These are phyloP conservation scores for Ylistrum balloti DNA, from an alignment of 1,140 invertebrate genomes.

Conservation along the genomic window DNA sequence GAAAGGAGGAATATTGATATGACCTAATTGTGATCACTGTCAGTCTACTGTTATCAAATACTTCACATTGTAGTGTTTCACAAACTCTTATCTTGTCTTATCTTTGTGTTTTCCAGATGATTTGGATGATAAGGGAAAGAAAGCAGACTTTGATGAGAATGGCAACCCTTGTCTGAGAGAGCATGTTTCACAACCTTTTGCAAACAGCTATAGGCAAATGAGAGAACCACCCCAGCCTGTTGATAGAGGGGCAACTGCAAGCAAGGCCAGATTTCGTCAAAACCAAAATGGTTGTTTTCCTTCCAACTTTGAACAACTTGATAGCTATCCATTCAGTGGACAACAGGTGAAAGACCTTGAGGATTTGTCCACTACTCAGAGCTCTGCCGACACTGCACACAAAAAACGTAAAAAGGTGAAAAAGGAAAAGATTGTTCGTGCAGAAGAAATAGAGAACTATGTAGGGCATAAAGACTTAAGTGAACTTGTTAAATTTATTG, in stretches of 20 bases:
- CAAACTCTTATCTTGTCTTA: background rate
- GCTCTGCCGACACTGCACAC: conserved; percentile 24
- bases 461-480: conserved; percentile 69
- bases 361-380: conserved; percentile 17
- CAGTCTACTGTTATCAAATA: too few species aligned
- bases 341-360: conserved; percentile 54
- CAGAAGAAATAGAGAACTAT: conserved; percentile 73
- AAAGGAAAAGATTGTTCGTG: conserved; percentile 57
- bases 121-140: conserved; percentile 55
- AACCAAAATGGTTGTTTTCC: conserved; percentile 26
- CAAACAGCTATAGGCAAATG: conserved; percentile 66
- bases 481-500: conserved; percentile 73
- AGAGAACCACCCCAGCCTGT: conserved; percentile 63
- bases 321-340: conserved; percentile 35
- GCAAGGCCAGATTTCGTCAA: conserved; percentile 14
- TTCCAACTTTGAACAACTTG: background rate
- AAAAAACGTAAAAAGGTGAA: conserved; percentile 59
- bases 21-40: too few species aligned
- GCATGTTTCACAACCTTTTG: background rate
- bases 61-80: background rate
- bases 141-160: conserved; percentile 60
- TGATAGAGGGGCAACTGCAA: conserved; percentile 45
- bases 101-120: conserved; percentile 52
- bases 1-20: too few species aligned
- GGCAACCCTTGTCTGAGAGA: conserved; percentile 59